These are phyloP conservation scores for Hoplodrina ambigua DNA, from an alignment of 2,888 invertebrate genomes.

Conservation along the genomic window DNA sequence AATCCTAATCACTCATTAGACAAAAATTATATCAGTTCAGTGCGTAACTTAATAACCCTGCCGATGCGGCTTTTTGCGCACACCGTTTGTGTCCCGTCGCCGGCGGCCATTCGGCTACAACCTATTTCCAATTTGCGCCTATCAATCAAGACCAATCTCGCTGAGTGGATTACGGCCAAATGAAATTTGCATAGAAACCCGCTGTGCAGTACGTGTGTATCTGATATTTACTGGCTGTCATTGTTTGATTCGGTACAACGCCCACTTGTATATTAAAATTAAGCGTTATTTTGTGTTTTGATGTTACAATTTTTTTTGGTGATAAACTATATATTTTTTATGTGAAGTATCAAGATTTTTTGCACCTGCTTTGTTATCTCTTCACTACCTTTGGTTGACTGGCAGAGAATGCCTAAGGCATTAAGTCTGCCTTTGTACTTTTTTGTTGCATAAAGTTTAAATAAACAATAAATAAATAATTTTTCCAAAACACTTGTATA, in stretches of 20 bases:
- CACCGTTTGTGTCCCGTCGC: constrained; percentile 68
- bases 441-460: no score
- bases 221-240: constrained; percentile 75
- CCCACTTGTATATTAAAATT: constrained; percentile 61
- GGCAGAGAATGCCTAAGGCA: no score
- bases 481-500: no score
- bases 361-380: no score
- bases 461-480: no score
- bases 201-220: constrained; percentile 74
- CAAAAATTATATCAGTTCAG: constrained; percentile 37
- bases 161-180: constrained; percentile 93
- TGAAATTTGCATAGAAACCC: constrained; percentile 92
- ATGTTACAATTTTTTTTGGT: neutral
- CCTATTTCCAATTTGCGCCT: constrained; percentile 93
- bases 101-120: constrained; percentile 73
- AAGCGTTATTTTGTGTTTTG: constrained; percentile 25
- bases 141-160: constrained; percentile 93
- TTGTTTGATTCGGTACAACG: constrained; percentile 59
- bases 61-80: constrained; percentile 65
- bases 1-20: constrained; percentile 34
- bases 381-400: no score
- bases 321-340: neutral
- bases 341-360: neutral
- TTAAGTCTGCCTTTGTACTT: no score
- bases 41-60: constrained; percentile 54